Evolutionary conservation across 2,888 invertebrate species (phyloP).

Genomic region (Chrysina gloriosa): DNA sequence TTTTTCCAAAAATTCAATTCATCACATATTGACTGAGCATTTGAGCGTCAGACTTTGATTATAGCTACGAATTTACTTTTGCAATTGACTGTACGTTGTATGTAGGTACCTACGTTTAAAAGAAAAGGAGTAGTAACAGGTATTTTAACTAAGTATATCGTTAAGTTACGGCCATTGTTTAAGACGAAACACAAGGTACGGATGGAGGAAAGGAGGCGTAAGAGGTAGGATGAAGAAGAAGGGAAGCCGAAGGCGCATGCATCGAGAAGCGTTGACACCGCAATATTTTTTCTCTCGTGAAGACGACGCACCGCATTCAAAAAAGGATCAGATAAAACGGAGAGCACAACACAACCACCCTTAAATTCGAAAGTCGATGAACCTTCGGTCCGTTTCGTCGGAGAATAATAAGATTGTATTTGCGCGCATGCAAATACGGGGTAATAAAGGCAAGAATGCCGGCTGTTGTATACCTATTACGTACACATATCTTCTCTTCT

Average conservation of each 20-base stretch:
- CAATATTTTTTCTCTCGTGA: slow-evolving; percentile 55
- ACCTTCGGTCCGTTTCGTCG: slow-evolving; percentile 47
- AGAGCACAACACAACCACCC: slow-evolving; percentile 52
- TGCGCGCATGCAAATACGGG: slow-evolving; percentile 51
- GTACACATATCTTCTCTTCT: slow-evolving; percentile 26
- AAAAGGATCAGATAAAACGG: slow-evolving; percentile 55
- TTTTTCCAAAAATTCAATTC: no score
- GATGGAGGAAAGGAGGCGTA: not conserved
- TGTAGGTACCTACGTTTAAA: not conserved
- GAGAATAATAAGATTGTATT: slow-evolving; percentile 55
- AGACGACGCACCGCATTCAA: slow-evolving; percentile 43
- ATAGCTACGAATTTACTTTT: no score
- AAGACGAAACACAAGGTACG: slow-evolving; percentile 30
- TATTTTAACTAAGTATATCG: slow-evolving; percentile 62
- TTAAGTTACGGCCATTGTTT: slow-evolving; percentile 62
- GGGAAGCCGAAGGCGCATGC: slow-evolving; percentile 13
- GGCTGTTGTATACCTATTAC: slow-evolving; percentile 25
- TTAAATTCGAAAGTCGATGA: slow-evolving; percentile 62
- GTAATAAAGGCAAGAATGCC: slow-evolving; percentile 51
- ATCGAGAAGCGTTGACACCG: slow-evolving; percentile 57
- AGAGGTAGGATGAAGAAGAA: slow-evolving; percentile 41
- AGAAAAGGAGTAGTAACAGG: slow-evolving; percentile 49
- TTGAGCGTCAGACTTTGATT: no score
- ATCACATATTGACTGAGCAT: no score
- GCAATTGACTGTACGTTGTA: no score